Evolutionary conservation across 2,113 vertebrate species (phyloP), one percentile per base, ranked within the genome.

Genomic region (Guaruba guarouba): DNA sequence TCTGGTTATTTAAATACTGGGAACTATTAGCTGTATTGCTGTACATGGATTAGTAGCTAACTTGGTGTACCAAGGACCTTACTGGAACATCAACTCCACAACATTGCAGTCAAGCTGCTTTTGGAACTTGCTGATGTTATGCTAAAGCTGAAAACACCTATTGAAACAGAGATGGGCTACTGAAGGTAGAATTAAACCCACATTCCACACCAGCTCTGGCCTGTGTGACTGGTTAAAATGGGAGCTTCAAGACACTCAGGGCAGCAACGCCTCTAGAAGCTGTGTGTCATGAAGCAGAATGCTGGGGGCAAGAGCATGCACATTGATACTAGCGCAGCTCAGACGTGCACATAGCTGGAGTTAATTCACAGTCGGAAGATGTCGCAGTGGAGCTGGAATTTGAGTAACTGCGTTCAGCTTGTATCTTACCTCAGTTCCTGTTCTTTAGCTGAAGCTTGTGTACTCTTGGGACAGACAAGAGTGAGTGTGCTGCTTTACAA

Each of bases 231-330:
- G 23, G 35, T 29, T 51, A 28, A 25, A 80, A 51, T 4, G 8
- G 63, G 23, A 55, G 67, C 24, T 55, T 43, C 35, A 33, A n/a
- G 68, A n/a, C 31, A 22, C 37, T 25, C 33, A 48, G 19, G 13
- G 55, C 37, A 54, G 73, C 3, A 33, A 19, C 19, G 31, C 55
- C 74, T 17, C 31, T 8, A 18, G 27, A 24, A 48, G 46, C 5
- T 2, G 0, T 4, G 8, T 4, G 31, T 1, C 13, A 48, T 13
- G 44, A 29, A 73, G 52, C 10, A 37, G 39, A 27, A 16, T 0
- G 31, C 1, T 43, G 11, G 37, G n/a, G 64, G 18, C 35, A 63
- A 33, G 0, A 15, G 14, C 8, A 33, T 1, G 3, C 22, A 18
- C 18, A 10, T 7, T 29, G 20, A 17, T 13, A 33, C 8, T 1